Evolutionary conservation across 2,113 vertebrate species (phyloP), one percentile per base, ranked within the genome.

Genomic region (Fukomys damarensis): DNA sequence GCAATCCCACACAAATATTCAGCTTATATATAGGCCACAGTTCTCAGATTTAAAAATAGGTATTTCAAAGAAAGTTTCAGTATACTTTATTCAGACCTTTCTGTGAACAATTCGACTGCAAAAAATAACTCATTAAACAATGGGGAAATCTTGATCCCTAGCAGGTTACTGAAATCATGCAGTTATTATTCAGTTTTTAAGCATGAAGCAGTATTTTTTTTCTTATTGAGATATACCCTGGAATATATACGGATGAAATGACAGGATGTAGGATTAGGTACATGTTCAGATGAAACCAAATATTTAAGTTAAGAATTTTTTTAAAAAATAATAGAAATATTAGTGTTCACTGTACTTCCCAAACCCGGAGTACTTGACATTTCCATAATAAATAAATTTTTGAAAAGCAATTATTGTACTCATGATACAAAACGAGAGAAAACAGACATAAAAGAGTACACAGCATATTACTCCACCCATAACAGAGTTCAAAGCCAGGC

Each of bases 381-480:
- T 81, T 84, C 63, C 58, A 95, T 11, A 90, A 81, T 86, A 83
- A 82, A 7, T 56, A 65, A 4, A 2, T 49, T 76, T 94, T 97
- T 90, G 38, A 20, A 81, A 87, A 82, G 49, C 16, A 16, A 82
- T 14, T 72, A 61, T 72, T n/a, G 83, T 8, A 90, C 38, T 80
- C 4, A 74, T 35, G 10, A 92, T 28, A 56, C 35, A 43, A 2
- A 94, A 22, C 43, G 77, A 19, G 88, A 87, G 7, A 87, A 88
- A 12, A 0, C 28, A 82, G 22, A 94, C 0, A 46, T 24, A 74
- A 86, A 54, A 54, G 16, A 54, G 5, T 66, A 65, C 12, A 41
- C 1, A 26, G 22, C 49, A 17, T 76, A 80, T 52, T 11, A 90
- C 77, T 89, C 46, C 9, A 59, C 41, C 17, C 6, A 82, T 3